Conservation (phyloP, 2,888 invertebrate genomes). For the Eupithecia insigniata region DNA sequence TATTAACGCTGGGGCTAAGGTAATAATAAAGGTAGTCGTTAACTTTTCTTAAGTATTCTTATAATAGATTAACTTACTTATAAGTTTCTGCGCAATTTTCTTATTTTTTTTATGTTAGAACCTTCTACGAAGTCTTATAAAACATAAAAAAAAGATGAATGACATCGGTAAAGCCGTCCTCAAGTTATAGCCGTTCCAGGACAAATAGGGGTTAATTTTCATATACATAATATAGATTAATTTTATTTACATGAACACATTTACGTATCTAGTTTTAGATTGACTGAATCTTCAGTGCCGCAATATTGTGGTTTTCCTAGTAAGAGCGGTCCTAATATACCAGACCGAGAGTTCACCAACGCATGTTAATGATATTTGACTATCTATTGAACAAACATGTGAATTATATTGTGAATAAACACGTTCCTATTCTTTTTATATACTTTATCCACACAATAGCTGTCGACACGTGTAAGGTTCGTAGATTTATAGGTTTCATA, state of each 20-base stretch:
- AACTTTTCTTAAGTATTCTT: too few relatives aligned
- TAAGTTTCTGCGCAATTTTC: too few relatives aligned
- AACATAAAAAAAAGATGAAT: too few relatives aligned
- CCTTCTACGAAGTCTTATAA: too few relatives aligned
- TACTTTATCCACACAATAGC: conserved; percentile 26
- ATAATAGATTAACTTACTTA: too few relatives aligned
- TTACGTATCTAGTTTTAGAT: background rate
- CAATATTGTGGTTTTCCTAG: background rate
- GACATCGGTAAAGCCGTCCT: too few relatives aligned
- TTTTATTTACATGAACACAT: background rate
- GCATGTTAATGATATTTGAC: conserved; percentile 7
- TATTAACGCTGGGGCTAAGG: too few relatives aligned
- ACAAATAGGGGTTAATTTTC: too few relatives aligned
- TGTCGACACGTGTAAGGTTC: conserved; percentile 16
- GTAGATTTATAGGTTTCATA: background rate
- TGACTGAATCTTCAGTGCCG: background rate
- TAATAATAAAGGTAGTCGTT: too few relatives aligned
- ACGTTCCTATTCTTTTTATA: conserved; percentile 40
- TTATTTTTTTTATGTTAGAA: too few relatives aligned
- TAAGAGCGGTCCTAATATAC: background rate
- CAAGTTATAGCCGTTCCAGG: too few relatives aligned
- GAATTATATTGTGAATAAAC: conserved; percentile 42
- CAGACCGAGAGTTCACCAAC: conserved; percentile 3
- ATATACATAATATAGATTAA: too few relatives aligned
- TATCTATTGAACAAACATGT: conserved; percentile 32